Evolutionary conservation across 1,140 invertebrate genomes (phyloP).

Genomic region (Nephila pilipes): DNA sequence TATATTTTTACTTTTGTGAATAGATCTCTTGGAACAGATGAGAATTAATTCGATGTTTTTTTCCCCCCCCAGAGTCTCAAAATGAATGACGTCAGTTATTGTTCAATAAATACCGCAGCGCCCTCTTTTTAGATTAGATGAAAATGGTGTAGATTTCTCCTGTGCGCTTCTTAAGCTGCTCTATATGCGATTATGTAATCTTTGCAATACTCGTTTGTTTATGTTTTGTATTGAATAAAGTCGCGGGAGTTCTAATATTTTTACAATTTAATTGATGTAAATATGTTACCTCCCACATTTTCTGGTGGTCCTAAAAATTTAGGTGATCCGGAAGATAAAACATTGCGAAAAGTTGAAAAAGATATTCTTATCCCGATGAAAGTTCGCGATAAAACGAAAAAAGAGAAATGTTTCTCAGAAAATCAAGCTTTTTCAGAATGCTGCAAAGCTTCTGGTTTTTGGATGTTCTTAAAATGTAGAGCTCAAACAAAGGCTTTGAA

Average conservation of each 20-base stretch:
- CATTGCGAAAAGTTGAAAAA: conserved; percentile 90
- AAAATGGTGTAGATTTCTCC: neutral
- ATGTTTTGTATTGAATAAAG: neutral
- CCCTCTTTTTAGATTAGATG: neutral
- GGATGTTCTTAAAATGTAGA: conserved; percentile 88
- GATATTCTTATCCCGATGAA: conserved; percentile 92
- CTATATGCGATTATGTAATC: neutral
- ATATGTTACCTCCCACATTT: conserved; percentile 53
- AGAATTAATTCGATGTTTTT: too few relatives aligned
- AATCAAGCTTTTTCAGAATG: conserved; percentile 84
- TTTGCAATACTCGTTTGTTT: neutral
- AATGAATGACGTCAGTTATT: neutral
- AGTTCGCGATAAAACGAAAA: conserved; percentile 88
- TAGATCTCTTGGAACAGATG: too few relatives aligned
- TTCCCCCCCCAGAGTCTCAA: too few relatives aligned
- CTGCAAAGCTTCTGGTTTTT: conserved; percentile 86
- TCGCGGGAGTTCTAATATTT: neutral
- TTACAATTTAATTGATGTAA: neutral
- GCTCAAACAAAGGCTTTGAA: conserved; percentile 86
- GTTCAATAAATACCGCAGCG: neutral
- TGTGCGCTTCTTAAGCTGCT: neutral
- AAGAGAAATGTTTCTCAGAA: conserved; percentile 88
- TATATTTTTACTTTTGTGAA: too few relatives aligned
- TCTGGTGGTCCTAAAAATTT: conserved; percentile 60
- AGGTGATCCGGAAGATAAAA: conserved; percentile 91